Percentiles rank a stretch among this genome's conserved stretches.
Evolutionary conservation across 2,888 invertebrate species (phyloP).

Genomic region (Scaeva pyrastri): DNA sequence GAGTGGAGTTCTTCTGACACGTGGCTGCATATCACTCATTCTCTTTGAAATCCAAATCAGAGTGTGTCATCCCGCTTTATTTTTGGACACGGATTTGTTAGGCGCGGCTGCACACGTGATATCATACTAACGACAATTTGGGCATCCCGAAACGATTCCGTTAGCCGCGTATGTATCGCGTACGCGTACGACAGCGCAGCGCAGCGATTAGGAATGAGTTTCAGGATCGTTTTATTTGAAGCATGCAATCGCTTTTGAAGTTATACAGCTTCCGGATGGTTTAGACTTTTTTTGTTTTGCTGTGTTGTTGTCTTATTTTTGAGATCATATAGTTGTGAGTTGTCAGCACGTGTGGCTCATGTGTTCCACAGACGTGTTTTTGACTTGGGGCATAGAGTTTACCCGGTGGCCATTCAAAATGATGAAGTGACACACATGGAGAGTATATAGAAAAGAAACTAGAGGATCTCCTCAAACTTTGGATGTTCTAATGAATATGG

Average conservation of each 20-base stretch:
- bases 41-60: constrained; percentile 45
- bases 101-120: constrained; percentile 59
- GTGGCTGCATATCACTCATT: constrained; percentile 69
- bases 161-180: not conserved
- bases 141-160: constrained; percentile 36
- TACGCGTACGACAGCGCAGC: too few relatives aligned
- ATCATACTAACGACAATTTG: constrained; percentile 35
- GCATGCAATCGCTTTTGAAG: constrained; percentile 73
- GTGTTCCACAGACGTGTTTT: constrained; percentile 51
- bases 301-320: not conserved
- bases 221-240: constrained; percentile 65
- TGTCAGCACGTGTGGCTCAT: constrained; percentile 68
- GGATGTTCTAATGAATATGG: constrained; percentile 1
- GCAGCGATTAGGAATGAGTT: constrained; percentile 64
- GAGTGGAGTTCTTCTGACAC: constrained; percentile 43
- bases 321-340: constrained; percentile 34
- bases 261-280: constrained; percentile 65
- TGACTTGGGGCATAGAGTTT: constrained; percentile 5
- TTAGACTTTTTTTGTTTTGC: constrained; percentile 30
- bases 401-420: not conserved
- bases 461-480: constrained; percentile 3
- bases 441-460: too few relatives aligned
- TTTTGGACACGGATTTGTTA: constrained; percentile 55
- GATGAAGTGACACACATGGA: constrained; percentile 35
- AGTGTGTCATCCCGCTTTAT: constrained; percentile 53